These are phyloP conservation scores for Oreortyx pictus DNA, from an alignment of 2,797 vertebrate genomes.

Conservation along the genomic window DNA sequence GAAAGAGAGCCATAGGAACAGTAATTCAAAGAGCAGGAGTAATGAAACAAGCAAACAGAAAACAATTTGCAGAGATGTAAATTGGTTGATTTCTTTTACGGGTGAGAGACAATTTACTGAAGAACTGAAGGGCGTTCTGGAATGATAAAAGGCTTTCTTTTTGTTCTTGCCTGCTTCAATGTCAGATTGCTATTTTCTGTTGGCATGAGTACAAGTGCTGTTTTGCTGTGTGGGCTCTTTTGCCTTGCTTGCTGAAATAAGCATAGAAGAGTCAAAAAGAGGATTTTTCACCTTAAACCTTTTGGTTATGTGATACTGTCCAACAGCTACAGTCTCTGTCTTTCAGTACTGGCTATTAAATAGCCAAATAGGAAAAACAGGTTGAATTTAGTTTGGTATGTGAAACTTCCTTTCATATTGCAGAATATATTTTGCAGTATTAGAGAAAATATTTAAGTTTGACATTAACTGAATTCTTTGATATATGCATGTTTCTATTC, in stretches of 20 bases:
- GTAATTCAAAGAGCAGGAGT: neutral
- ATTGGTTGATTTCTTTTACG: neutral
- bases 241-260: neutral
- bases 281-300: neutral
- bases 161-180: neutral
- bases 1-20: neutral
- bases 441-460: neutral
- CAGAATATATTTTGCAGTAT: neutral
- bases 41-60: neutral
- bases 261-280: neutral
- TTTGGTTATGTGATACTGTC: neutral
- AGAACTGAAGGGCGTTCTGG: neutral
- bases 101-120: neutral
- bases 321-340: neutral
- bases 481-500: neutral
- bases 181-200: neutral
- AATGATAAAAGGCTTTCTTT: neutral
- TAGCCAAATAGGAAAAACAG: neutral
- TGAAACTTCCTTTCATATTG: neutral
- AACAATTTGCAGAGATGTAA: neutral
- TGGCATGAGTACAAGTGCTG: neutral
- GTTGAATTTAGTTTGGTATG: neutral
- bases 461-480: neutral
- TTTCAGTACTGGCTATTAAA: neutral
- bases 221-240: neutral